Base-by-base conservation (phyloP, 2,888 invertebrate species). In the Epirrhoe alternata region DNA sequence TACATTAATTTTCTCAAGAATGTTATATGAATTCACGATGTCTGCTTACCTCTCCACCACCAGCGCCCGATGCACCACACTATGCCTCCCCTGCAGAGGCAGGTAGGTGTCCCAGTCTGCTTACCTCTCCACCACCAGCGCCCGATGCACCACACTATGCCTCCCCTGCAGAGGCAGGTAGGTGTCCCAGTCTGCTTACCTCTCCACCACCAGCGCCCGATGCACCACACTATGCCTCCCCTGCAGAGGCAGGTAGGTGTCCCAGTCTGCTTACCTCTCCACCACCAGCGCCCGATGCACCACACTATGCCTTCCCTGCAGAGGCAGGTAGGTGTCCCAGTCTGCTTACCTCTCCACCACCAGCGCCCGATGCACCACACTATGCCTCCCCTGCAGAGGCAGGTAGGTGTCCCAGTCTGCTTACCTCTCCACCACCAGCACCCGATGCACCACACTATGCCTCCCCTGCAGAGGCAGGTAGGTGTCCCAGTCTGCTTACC, bases 21-120 rank as follows among this genome's bases (percentile, higher is more conserved):
- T n/a, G n/a, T n/a, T n/a, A n/a, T n/a, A n/a, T n/a, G n/a, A n/a
- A 24, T 24, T 24, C 24, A 1, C 24, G 24, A 1, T 24, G 24
- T 24, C 24, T 24, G 1, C 24, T 24, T 3, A 24, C 24, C 10
- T 35, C 80, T 97, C 95, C 70, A 98, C 93, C 0, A 97, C 96
- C 53, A 99, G 82, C 6, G 97, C 96, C 68, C 98, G 93, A 70
- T 98, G 98, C 54, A 96, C 90, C 58, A 98, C 94, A 75, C 97
- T 98, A 76, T 96, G 86, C 0, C 90, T 86, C 0, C 98, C 98
- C 76, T 96, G 96, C 31, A 99, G 89, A 0, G 98, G 98, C 55
- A 99, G 92, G 87, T 96, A 98, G 2, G 95, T 94, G 83, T 99
- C 99, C 96, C 97, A 97, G 82, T 97, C n/a, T n/a, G n/a, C n/a